phyloP scores from a whole-genome alignment of 2,797 vertebrate genomes.

The Pipistrellus pipistrellus region DNA sequence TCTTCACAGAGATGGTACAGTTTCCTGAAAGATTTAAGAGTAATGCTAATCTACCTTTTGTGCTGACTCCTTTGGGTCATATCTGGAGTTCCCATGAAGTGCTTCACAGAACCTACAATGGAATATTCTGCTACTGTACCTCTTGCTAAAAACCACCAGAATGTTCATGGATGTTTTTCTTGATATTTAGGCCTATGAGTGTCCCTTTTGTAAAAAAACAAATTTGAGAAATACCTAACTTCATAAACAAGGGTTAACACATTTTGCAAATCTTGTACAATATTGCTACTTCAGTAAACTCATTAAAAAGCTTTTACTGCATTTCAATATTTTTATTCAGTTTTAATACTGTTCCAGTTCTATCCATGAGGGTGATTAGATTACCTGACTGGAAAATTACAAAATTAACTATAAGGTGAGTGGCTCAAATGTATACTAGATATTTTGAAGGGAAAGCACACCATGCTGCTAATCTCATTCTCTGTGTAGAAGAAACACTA shows the following conservation, averaged over 20 bases:
- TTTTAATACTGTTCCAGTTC: conserved; percentile 26
- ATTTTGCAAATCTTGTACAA: not conserved
- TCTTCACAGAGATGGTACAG: not conserved
- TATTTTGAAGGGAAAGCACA: not conserved
- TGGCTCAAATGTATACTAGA: not conserved
- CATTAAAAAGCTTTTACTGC: conserved; percentile 57
- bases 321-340: not conserved
- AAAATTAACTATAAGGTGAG: conserved; percentile 48
- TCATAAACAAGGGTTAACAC: conserved; percentile 1
- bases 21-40: not conserved
- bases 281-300: conserved; percentile 25
- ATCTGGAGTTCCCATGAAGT: not conserved
- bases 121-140: not conserved
- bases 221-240: not conserved
- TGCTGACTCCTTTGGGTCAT: not conserved
- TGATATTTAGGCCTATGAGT: not conserved
- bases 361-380: conserved; percentile 56
- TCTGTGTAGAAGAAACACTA: not conserved
- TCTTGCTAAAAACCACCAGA: not conserved
- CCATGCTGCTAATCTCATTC: not conserved
- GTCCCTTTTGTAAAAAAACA: not conserved
- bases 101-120: not conserved
- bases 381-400: conserved; percentile 66
- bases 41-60: not conserved
- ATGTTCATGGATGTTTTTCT: not conserved